Conservation (phyloP, 2,797 vertebrate species). For the Gallinago nigripennis region DNA sequence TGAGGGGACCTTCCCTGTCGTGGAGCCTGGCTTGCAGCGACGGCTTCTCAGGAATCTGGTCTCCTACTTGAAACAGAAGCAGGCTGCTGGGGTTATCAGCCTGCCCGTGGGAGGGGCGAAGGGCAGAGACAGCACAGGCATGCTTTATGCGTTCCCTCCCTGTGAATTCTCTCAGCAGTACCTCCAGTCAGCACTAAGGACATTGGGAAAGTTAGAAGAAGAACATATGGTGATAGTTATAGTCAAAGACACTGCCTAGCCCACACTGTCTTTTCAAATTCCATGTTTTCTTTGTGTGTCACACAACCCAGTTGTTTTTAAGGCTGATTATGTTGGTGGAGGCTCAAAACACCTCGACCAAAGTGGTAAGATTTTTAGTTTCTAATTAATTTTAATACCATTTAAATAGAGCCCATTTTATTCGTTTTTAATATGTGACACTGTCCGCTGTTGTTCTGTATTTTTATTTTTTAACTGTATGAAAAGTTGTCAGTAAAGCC, state of each 20-base stretch:
- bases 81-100: conserved; percentile 96
- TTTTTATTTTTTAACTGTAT: conserved; percentile 83
- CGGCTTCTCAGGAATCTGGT: conserved; percentile 96
- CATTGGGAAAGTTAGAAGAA: conserved; percentile 92
- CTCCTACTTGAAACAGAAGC: conserved; percentile 98
- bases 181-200: conserved; percentile 91
- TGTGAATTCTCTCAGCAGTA: conserved; percentile 97
- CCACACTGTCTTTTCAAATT: conserved; percentile 53
- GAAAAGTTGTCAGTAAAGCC: conserved; percentile 84
- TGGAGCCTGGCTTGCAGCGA: conserved; percentile 90
- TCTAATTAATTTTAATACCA: conserved; percentile 72
- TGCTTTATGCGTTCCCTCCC: conserved; percentile 97
- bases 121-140: conserved; percentile 88
- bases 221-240: conserved; percentile 97
- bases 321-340: conserved; percentile 62
- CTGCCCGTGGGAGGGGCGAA: conserved; percentile 90
- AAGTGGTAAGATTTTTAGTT: conserved; percentile 72
- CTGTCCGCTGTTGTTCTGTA: conserved; percentile 82
- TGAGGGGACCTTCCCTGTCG: conserved; percentile 74
- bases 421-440: conserved; percentile 79
- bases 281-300: conserved; percentile 71
- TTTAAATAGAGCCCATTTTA: conserved; percentile 75
- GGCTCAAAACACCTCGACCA: conserved; percentile 51
- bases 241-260: conserved; percentile 89
- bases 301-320: conserved; percentile 72